Percentiles rank a stretch among this genome's conserved stretches.
Conservation (phyloP, 2,888 invertebrate genomes). For the Adineta ricciae region DNA sequence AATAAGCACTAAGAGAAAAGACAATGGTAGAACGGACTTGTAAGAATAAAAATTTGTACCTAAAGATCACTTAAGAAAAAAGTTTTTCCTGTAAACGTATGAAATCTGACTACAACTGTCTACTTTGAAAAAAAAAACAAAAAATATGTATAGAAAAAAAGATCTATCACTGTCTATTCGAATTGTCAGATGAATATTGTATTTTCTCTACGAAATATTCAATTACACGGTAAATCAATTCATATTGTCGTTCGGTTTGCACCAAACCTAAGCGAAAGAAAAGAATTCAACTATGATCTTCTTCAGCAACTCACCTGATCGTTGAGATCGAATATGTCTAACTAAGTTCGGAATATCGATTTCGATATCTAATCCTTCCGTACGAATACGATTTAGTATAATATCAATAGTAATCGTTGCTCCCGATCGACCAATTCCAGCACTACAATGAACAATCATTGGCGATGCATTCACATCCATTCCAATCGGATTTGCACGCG, state of each 20-base stretch:
- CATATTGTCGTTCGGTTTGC: constrained; percentile 98
- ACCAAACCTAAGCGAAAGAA: constrained; percentile 59
- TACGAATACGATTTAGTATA: constrained; percentile 78
- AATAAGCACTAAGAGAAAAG: neutral
- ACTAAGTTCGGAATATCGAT: constrained; percentile 95
- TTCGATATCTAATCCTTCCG: constrained; percentile 74
- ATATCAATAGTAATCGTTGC: constrained; percentile 98
- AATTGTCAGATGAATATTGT: neutral
- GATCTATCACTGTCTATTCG: neutral
- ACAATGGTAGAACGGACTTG: neutral
- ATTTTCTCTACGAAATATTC: constrained; percentile 37
- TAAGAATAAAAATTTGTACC: too few relatives aligned
- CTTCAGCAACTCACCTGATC: constrained; percentile 66
- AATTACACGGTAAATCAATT: constrained; percentile 94
- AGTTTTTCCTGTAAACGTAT: neutral
- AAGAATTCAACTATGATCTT: too few relatives aligned
- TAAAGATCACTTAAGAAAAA: neutral
- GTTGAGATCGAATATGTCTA: constrained; percentile 86
- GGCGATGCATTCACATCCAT: neutral
- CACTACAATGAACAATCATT: constrained; percentile 10
- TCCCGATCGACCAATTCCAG: constrained; percentile 78
- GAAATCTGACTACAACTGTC: neutral
- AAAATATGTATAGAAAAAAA: neutral
- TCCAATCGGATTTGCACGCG: neutral
- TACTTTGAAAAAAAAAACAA: neutral